Conservation (phyloP, 2,113 vertebrate genomes). For the Oxyruncus cristatus region DNA sequence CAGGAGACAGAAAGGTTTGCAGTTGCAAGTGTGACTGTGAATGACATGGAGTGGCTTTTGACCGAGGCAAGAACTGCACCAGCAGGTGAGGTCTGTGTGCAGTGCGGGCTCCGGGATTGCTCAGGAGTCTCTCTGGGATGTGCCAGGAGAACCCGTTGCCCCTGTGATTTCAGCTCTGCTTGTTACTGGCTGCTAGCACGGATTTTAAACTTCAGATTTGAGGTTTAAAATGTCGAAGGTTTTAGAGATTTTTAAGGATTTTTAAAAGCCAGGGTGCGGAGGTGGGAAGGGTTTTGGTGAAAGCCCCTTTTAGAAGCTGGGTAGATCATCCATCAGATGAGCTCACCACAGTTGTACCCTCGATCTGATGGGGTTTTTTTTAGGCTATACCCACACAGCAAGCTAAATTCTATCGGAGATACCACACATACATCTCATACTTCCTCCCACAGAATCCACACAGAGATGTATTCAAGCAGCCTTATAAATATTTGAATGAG, state of each 20-base stretch:
- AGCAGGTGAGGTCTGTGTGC: not conserved
- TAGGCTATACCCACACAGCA: conserved; percentile 29
- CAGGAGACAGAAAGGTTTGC: not conserved
- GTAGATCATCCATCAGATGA: not conserved
- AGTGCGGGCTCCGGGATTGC: not conserved
- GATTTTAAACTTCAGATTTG: not conserved
- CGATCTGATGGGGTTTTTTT: not conserved
- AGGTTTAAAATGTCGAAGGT: too few relatives aligned
- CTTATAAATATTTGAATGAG: conserved; percentile 61
- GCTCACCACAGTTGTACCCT: not conserved
- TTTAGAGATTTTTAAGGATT: too few relatives aligned
- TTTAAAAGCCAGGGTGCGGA: not conserved
- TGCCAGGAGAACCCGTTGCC: not conserved
- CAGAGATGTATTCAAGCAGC: conserved; percentile 6
- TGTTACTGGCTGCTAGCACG: not conserved
- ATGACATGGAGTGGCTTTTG: not conserved
- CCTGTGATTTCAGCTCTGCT: not conserved
- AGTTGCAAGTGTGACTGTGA: not conserved
- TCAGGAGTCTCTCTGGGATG: not conserved
- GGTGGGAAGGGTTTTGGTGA: not conserved
- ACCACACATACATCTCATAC: conserved; percentile 44
- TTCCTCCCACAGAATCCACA: conserved; percentile 50
- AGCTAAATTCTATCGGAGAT: conserved; percentile 47
- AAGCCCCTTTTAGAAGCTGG: not conserved
- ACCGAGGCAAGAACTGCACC: not conserved